phyloP scores from a whole-genome alignment of 1,140 invertebrate genomes.

The Ceratosolen solmsi region DNA sequence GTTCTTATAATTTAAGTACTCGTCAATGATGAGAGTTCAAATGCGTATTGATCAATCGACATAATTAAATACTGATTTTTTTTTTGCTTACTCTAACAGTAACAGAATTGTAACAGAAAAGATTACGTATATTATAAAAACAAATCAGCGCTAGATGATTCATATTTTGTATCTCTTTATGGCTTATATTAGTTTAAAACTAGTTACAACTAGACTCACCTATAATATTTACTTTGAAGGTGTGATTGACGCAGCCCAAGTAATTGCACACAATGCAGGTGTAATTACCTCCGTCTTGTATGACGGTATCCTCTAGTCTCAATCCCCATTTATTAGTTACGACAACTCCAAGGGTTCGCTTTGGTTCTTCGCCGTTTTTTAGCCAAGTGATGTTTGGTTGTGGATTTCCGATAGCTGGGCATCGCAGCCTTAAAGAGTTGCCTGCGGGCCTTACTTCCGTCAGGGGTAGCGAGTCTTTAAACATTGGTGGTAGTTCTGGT shows the following conservation, averaged over 20 bases:
- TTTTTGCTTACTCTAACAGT: too few species aligned
- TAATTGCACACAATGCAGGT: conserved; percentile 88
- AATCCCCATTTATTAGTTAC: conserved; percentile 79
- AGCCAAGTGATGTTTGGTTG: conserved; percentile 86
- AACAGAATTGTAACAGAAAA: too few species aligned
- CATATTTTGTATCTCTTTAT: too few species aligned
- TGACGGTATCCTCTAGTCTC: conserved; percentile 82
- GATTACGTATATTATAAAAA: too few species aligned
- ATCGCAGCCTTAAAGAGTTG: conserved; percentile 78
- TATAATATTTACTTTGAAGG: conserved; percentile 81
- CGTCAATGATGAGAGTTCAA: too few species aligned
- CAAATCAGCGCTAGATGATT: too few species aligned
- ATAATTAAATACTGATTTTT: too few species aligned
- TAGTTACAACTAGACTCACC: conserved; percentile 75
- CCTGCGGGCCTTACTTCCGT: conserved; percentile 79
- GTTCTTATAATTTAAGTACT: too few species aligned
- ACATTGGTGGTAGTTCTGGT: conserved; percentile 61
- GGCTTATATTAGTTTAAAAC: neutral
- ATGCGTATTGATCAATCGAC: too few species aligned
- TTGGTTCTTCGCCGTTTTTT: conserved; percentile 79
- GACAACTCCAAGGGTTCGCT: conserved; percentile 76
- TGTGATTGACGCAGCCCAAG: conserved; percentile 84
- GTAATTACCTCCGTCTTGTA: conserved; percentile 87
- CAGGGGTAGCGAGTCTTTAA: conserved; percentile 69
- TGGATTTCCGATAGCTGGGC: conserved; percentile 81